Base-by-base conservation (phyloP, 2,113 vertebrate genomes). In the Antigone vipio region DNA sequence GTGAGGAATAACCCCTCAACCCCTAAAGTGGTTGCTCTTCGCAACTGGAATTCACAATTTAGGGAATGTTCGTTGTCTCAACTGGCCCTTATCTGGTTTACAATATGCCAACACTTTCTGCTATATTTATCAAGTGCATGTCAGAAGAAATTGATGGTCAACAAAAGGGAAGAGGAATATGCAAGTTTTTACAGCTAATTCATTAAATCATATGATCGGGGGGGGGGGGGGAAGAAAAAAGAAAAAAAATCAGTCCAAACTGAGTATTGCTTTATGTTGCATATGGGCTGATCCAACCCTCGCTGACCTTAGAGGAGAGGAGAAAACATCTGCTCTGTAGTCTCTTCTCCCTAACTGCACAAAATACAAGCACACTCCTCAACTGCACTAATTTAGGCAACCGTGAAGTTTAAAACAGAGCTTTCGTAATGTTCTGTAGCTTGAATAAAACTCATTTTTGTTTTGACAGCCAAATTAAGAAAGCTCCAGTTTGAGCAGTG, bases 1-100 rank as follows among this genome's bases (percentile, higher is more conserved):
- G 72, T 68, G 79, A 94, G 40, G 17, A 94, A 92, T 89, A 91
- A 94, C 63, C 59, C 66, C 52, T 94, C 59, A 88, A 11, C 13
- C 59, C 29, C 44, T 87, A 6, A 77, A 89, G 60, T 44, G 27
- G 69, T 53, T 92, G 73, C 44, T 90, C 52, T 40, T 90, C 0
- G 4, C 75, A 88, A 63, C 50, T 32, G 68, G 88, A 93, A 96
- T 93, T 89, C 90, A 90, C 67, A 96, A 88, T 71, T 55, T n/a
- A 53, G 67, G 82, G 85, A 94, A 62, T 64, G 59, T 38, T 77
- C 11, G 4, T 80, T 75, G 45, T 30, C 53, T 76, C 62, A 68
- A 4, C 64, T 27, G 60, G 78, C 59, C 23, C 44, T 71, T 38
- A 59, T 92, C 59, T 93, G 38, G 15, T 80, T 95, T 91, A 74